These are phyloP conservation scores for Sebastes schlegelii DNA, from an alignment of 2,113 vertebrate genomes.

Conservation along the genomic window DNA sequence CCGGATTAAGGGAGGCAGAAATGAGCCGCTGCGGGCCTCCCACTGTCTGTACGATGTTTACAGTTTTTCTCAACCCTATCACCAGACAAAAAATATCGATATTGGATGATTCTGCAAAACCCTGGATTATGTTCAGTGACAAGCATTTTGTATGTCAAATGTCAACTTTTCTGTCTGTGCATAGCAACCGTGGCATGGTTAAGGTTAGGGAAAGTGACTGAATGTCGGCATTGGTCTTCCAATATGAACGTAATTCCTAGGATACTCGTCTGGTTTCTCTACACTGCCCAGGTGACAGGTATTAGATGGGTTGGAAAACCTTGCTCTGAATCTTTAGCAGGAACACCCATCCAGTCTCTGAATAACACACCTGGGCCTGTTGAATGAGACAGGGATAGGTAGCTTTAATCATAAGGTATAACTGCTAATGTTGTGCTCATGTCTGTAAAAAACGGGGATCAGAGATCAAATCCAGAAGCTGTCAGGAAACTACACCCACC, in stretches of 20 bases:
- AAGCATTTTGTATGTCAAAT: slow-evolving; percentile 5
- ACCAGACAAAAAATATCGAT: slow-evolving; percentile 10
- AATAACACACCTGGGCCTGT: slow-evolving; percentile 34
- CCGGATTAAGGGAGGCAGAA: slow-evolving; percentile 14
- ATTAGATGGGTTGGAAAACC: slow-evolving; percentile 15
- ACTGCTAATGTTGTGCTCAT: slow-evolving; percentile 64
- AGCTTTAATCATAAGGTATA: slow-evolving; percentile 54
- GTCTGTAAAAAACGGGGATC: slow-evolving; percentile 64
- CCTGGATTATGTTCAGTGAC: slow-evolving; percentile 12
- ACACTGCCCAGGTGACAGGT: slow-evolving; percentile 14
- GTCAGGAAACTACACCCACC: slow-evolving; percentile 68
- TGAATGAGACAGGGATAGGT: slow-evolving; percentile 41
- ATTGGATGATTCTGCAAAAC: slow-evolving; percentile 3
- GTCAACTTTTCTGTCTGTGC: not conserved
- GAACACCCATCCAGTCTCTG: slow-evolving; percentile 9
- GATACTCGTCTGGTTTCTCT: not conserved
- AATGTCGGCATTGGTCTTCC: not conserved
- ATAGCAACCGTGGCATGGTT: not conserved
- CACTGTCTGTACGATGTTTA: slow-evolving; percentile 11
- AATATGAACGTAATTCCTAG: not conserved
- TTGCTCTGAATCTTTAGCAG: slow-evolving; percentile 4
- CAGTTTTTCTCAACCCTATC: slow-evolving; percentile 11
- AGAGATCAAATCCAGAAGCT: slow-evolving; percentile 68
- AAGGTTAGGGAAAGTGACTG: not conserved
- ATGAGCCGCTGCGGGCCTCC: slow-evolving; percentile 10